Base-by-base conservation (phyloP, 2,888 invertebrate genomes). In the Leucozona laternaria region DNA sequence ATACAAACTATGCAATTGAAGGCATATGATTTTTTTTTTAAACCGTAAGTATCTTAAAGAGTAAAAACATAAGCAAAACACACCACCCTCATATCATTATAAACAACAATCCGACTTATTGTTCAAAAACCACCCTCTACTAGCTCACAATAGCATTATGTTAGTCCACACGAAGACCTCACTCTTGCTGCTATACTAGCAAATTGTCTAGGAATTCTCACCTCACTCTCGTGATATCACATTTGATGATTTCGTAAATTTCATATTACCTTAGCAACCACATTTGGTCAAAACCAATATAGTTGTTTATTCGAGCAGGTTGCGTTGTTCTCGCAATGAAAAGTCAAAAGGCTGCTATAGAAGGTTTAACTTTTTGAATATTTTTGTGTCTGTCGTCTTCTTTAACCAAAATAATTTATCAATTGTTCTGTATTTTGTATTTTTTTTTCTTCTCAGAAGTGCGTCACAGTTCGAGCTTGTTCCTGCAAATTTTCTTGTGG, bases 401-500 rank as follows among this genome's bases (percentile, higher is more conserved):
- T 53, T 25, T 28, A 31, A 48, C 7, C 11, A 13, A 48, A 55
- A 40, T 62, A 70, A 76, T 73, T 72, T 20, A 34, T 53, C 20
- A 66, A 53, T 20, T 43, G 28, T 73, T 60, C 7, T 64, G 11
- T 15, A 13, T 13, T 37, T 10, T 25, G 8, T 25, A 2, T 43
- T 40, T 62, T 28, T 22, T n/a, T 25, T 68, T 48, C 62, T 82
- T 73, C 83, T 68, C 80, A 90, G 91, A 91, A 76, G 84, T 88
- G 5, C 89, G 90, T 8, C 90, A 91, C 57, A 89, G 87, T 4
- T 89, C 92, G 4, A 91, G 94, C 92, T 93, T 97, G 71, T 94
- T 95, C 0, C 94, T 96, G 89, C 98, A 98, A 93, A 97, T 98
- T 94, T 94, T 96, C 62, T 92, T 98, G 71, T 97, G 96, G 93